These are phyloP conservation scores for Rhinella marina DNA, from an alignment of 2,797 vertebrate genomes.

Conservation along the genomic window DNA sequence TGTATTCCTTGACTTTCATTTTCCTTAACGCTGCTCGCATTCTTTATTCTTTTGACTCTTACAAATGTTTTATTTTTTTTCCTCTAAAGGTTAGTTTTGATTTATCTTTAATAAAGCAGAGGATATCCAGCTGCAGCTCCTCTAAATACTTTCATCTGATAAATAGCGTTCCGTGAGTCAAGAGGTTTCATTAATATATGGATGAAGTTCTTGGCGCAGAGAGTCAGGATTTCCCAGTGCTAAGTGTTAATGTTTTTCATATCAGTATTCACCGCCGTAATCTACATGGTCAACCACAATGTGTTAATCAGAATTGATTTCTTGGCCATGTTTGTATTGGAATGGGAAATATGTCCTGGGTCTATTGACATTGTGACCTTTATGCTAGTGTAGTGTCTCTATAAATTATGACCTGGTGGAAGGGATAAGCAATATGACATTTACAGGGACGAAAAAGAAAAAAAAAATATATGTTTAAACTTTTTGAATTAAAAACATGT, in stretches of 20 bases:
- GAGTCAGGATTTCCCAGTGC: slow-evolving; percentile 66
- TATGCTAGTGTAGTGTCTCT: background rate
- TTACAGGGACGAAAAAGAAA: background rate
- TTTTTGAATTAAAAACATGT: background rate
- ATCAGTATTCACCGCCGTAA: slow-evolving; percentile 53
- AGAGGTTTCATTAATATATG: slow-evolving; percentile 70
- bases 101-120: slow-evolving; percentile 67
- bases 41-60: slow-evolving; percentile 37
- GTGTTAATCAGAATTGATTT: slow-evolving; percentile 33
- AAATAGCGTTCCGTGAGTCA: slow-evolving; percentile 72
- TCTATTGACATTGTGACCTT: slow-evolving; percentile 12
- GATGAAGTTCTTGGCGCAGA: slow-evolving; percentile 69
- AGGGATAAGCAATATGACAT: background rate
- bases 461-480: background rate
- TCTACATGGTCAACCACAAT: slow-evolving; percentile 37
- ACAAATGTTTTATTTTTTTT: slow-evolving; percentile 25
- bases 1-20: slow-evolving; percentile 53
- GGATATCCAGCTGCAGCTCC: slow-evolving; percentile 71
- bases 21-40: slow-evolving; percentile 58
- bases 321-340: background rate
- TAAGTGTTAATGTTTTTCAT: slow-evolving; percentile 69
- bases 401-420: background rate
- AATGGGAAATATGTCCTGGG: background rate
- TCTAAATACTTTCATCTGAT: slow-evolving; percentile 70
- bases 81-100: slow-evolving; percentile 62